Evolutionary conservation across 2,888 invertebrate genomes (phyloP), one percentile per base, ranked within the genome.

Genomic region (Steinernema carpocapsae): DNA sequence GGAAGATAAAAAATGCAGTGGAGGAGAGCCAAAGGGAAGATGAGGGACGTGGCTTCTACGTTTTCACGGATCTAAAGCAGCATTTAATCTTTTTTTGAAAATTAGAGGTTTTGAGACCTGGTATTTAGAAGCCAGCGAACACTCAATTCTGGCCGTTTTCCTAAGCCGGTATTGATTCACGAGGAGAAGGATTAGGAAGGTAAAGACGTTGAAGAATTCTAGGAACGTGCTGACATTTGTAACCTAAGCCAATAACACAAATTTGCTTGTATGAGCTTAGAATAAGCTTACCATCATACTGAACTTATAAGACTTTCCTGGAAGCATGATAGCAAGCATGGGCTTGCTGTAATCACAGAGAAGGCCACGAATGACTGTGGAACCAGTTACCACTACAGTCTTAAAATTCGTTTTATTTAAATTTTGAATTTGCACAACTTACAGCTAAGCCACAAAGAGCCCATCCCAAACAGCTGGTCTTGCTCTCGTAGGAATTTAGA

Each of bases 1-100:
- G 64, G 64, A n/a, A 64, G 17, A 32, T 32, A 64, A 32, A 29
- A 24, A 29, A 64, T 32, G 17, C 64, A 64, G 64, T 26, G 26
- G 32, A 64, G 64, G 64, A 64, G 64, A 4, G 64, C 26, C 2
- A 64, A 32, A 4, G 64, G 64, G 32, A 64, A 64, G 64, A 64
- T 32, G 1, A 64, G 32, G 1, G 64, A 22, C 14, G 64, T 26
- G 26, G 37, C 6, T 26, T 17, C 17, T 17, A 64, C 26, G 64
- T 64, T 64, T n/a, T 64, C 64, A 1, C 26, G 22, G 29, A 64
- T 64, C 64, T 64, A 32, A 17, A 32, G 17, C 22, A 26, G 2
- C 32, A 12, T 32, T 3, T 12, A 14, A 29, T 4, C 32, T 14
- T 3, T 4, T 17, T 48, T 48, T 3, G 48, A n/a, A 6, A 56